Percentiles rank a stretch among this genome's conserved stretches.
These are phyloP conservation scores for Lasioglossum vierecki DNA, from an alignment of 2,888 invertebrate species.

Conservation along the genomic window DNA sequence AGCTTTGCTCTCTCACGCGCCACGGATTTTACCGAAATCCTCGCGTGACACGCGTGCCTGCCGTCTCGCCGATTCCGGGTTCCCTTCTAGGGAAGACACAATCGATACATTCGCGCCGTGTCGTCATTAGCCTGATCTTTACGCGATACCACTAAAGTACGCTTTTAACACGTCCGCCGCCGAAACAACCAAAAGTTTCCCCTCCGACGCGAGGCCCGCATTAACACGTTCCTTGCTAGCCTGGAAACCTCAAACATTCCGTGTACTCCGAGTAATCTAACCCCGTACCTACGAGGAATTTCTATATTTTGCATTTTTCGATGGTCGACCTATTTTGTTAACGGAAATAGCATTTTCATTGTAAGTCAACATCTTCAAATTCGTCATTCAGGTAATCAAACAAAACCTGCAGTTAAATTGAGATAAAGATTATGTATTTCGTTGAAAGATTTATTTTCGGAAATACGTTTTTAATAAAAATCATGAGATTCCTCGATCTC, in stretches of 20 bases:
- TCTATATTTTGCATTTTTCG: background rate
- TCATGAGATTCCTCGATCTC: no score
- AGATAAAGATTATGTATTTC: no score
- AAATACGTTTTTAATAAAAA: no score
- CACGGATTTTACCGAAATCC: conserved; percentile 54
- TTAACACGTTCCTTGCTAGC: background rate
- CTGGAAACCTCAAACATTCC: background rate
- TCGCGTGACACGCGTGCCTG: conserved; percentile 47
- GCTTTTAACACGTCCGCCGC: background rate
- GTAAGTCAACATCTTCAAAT: background rate
- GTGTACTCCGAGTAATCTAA: background rate
- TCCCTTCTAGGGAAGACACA: background rate
- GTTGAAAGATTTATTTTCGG: no score
- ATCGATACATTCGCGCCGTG: conserved; percentile 7
- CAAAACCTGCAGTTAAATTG: no score
- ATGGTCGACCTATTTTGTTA: background rate
- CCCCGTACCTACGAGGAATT: background rate
- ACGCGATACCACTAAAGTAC: background rate
- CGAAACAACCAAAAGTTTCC: background rate
- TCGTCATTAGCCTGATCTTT: conserved; percentile 8
- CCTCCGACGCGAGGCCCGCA: background rate
- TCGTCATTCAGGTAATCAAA: no score
- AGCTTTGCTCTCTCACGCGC: conserved; percentile 59
- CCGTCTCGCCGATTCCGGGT: conserved; percentile 17
- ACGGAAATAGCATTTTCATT: no score